Conservation (phyloP, 2,113 vertebrate species). For the Eudyptes chrysolophus region DNA sequence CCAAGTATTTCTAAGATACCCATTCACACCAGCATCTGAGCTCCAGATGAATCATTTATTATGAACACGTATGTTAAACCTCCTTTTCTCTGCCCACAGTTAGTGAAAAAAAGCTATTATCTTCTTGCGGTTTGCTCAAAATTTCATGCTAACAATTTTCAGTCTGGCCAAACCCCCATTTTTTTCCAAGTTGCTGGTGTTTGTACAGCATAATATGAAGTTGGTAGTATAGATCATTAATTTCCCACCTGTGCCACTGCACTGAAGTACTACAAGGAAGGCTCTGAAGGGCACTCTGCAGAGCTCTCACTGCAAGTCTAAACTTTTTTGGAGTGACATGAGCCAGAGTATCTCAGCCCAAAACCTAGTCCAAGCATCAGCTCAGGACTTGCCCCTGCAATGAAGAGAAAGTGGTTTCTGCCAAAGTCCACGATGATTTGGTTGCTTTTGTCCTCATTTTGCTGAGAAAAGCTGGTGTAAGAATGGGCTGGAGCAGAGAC, state of each 20-base stretch:
- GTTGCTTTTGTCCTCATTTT: not conserved
- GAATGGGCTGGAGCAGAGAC: not conserved
- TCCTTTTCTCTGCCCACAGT: not conserved
- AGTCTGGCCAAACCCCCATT: not conserved
- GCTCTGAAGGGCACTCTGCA: not conserved
- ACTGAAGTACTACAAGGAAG: not conserved
- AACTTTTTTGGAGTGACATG: not conserved
- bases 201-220: not conserved
- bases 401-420: not conserved
- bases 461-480: not conserved
- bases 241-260: not conserved
- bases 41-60: conserved; percentile 4
- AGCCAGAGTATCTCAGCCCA: not conserved
- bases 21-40: not conserved
- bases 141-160: not conserved
- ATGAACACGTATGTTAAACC: not conserved
- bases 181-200: not conserved
- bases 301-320: not conserved
- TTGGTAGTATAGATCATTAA: not conserved
- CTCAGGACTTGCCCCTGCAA: not conserved
- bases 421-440: not conserved
- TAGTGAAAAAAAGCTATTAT: not conserved
- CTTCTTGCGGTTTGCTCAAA: not conserved
- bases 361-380: not conserved
- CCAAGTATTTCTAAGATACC: not conserved